A percentile compares a stretch with the other conserved stretches of the same genome.
These are phyloP conservation scores for Psilopsiagon aurifrons DNA, from an alignment of 2,113 vertebrate genomes.

Conservation along the genomic window DNA sequence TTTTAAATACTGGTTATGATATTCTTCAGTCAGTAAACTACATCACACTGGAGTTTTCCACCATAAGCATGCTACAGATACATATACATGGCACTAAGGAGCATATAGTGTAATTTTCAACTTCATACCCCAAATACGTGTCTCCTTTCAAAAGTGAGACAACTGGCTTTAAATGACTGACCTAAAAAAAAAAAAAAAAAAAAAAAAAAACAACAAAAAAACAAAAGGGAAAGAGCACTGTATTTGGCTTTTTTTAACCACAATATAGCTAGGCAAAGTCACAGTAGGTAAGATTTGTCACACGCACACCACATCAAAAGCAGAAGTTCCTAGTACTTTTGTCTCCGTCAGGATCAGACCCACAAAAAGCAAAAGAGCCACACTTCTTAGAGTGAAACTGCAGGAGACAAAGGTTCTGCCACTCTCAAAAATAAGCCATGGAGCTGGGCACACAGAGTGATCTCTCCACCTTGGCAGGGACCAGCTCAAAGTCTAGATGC, in stretches of 20 bases:
- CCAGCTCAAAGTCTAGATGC: neutral
- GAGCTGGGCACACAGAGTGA: neutral
- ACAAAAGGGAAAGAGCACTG: neutral
- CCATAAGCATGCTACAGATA: neutral
- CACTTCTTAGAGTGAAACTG: neutral
- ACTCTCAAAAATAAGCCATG: neutral
- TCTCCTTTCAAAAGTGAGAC: neutral
- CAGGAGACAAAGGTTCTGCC: neutral
- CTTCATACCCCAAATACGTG: fast-evolving
- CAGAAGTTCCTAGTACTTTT: neutral
- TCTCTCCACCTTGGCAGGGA: neutral
- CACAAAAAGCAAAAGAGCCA: neutral
- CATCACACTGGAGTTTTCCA: neutral
- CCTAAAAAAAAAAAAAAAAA: neutral
- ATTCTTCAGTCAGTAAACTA: neutral
- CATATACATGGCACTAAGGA: neutral
- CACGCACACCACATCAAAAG: neutral
- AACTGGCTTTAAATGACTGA: neutral
- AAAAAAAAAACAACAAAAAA: neutral
- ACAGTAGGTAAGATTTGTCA: neutral
- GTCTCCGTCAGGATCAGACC: neutral
- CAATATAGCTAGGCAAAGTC: neutral
- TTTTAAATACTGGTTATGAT: neutral
- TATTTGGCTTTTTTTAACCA: neutral
- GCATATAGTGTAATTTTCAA: neutral